Base-by-base conservation (phyloP, 1,140 invertebrate genomes). In the Drosophila suzukii region DNA sequence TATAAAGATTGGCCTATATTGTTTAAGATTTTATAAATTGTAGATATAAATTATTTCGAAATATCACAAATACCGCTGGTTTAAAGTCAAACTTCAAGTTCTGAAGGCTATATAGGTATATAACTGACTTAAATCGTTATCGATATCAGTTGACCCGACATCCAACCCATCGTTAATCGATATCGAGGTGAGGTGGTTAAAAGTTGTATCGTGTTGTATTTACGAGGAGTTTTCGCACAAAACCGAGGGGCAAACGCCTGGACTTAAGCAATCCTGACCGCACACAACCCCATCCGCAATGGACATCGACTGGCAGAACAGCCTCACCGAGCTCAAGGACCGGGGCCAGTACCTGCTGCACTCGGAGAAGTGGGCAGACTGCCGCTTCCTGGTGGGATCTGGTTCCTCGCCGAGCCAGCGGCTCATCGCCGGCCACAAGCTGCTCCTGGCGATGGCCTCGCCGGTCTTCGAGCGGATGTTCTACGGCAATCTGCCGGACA, bases 381-480 rank as follows among this genome's bases (percentile, higher is more conserved):
- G 96, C 88, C 94, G 94, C 24, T 97, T 97, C 82, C 92, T 97
- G 59, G 96, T 97, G n/a, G 96, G 96, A 3, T 93, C 94, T n/a
- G 96, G 96, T 1, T 94, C 94, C n/a, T 95, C 96, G 79, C 94
- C 95, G 0, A 94, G 96, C 82, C 96, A 96, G 78, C 94, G 96
- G 75, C 93, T 95, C 1, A 92, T 97, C 4, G 94, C 95, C 53
- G 96, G 95, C 0, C 97, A 98, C 88, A 97, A 97, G 89, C 91
- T 97, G 30, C 94, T 97, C 39, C 92, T 97, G 44, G 96, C 96
- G 0, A 97, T 97, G 96, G 95, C 96, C 0, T 97, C 96, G 77
- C 97, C 97, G 10, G 97, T 96, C 94, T 94, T 96, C 94, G 93
- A 96, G 94, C 75, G 97, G 93, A 97, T 97, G 97, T 94, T 97